Percentiles rank a stretch among this genome's conserved stretches.
These are phyloP conservation scores for Actias luna DNA, from an alignment of 2,888 invertebrate genomes.

Conservation along the genomic window DNA sequence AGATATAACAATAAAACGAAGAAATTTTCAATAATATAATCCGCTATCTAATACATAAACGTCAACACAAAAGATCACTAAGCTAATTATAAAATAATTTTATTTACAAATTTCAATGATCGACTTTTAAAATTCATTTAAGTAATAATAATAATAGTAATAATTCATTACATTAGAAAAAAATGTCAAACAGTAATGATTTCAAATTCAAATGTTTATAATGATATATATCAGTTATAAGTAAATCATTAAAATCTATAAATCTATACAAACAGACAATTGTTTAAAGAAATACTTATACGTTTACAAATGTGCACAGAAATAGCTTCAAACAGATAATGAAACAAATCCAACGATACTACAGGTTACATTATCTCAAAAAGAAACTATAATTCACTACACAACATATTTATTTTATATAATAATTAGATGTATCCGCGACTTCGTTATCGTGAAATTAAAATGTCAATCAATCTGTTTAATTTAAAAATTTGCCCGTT, in stretches of 20 bases:
- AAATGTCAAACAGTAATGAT: background rate
- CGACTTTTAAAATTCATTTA: background rate
- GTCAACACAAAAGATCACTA: background rate
- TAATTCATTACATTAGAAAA: background rate
- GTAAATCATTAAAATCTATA: no score
- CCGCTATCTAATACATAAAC: background rate
- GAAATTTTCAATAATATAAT: background rate
- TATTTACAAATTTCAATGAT: conserved; percentile 1
- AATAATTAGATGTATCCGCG: no score
- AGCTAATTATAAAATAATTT: background rate
- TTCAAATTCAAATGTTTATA: no score
- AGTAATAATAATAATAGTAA: background rate
- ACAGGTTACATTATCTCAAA: background rate
- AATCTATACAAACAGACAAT: background rate
- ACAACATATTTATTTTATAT: no score
- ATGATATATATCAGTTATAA: no score
- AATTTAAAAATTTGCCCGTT: no score
- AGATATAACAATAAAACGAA: background rate
- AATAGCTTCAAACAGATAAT: background rate
- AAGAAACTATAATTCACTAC: no score
- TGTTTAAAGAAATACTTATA: no score
- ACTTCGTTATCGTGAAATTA: no score
- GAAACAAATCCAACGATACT: background rate
- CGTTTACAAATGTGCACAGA: background rate
- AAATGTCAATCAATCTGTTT: no score